Base-by-base conservation (phyloP, 2,888 invertebrate species). In the Schizaphis graminum region DNA sequence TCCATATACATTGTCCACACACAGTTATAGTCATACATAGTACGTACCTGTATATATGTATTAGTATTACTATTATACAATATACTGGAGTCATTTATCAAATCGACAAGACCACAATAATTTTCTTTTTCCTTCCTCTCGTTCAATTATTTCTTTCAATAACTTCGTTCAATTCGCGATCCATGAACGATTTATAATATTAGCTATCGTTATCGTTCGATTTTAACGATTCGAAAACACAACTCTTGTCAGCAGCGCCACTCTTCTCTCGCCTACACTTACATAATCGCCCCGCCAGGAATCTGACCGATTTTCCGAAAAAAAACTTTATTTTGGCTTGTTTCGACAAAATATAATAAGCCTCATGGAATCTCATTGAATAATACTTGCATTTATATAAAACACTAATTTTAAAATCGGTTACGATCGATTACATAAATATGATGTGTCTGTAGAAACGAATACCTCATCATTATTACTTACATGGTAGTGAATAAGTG, bases 91-190 rank as follows among this genome's bases (percentile, higher is more conserved):
- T 86, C 47, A 86, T 86, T 47, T 85, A 47, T 86, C 86, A 86
- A 86, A 86, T 49, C 47, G 28, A 86, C 86, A 86, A 44, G n/a
- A 49, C 86, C n/a, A 86, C 47, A 47, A 49, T 86, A 47, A n/a
- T 86, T 86, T 86, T 86, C 11, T n/a, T n/a, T 77, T 35, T 35
- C 35, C 13, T 67, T 16, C n/a, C n/a, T 35, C 21, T 77, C 35
- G 77, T 35, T 77, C 21, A 21, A 8, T 35, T 21, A 21, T 35
- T 77, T 77, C 35, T 85, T 86, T 11, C 44, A 47, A 47, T 47
- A 28, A 86, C 47, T 86, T 49, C 86, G 47, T 86, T 86, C n/a
- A 86, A 86, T 47, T 47, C 2, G 28, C 28, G 86, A 86, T 47
- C 47, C 44, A 49, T 44, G 28, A 86, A 86, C 28, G 7, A 7